Base-by-base conservation (phyloP, 2,113 vertebrate species). In the Onychorhynchus coronatus region DNA sequence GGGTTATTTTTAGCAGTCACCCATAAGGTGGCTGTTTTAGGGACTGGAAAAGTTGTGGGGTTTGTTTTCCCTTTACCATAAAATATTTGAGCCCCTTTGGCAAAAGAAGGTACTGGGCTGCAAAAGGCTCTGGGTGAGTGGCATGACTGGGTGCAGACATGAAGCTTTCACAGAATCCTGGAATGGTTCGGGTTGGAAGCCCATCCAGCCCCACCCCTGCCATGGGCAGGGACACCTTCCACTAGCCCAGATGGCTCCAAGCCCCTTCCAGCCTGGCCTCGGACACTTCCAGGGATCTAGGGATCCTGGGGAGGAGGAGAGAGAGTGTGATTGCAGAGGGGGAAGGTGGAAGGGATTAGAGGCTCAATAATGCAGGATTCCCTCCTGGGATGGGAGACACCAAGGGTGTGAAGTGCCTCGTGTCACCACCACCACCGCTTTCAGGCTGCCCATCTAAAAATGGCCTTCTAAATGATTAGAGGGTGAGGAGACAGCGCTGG, bases 361-460 rank as follows among this genome's bases (percentile, higher is more conserved):
- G 49, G 53, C 12, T 55, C 31, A 0, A 0, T 8, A 27, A 23
- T 7, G 42, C 1, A 6, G 35, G 33, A 88, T 12, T 9, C 27
- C 30, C 33, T 55, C 17, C 47, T 24, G 16, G 27, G 41, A 42
- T 35, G 27, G 52, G 44, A 82, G 56, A 37, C 8, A 4, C 22
- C 15, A 21, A 7, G 14, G 41, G 2, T 44, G n/a, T 5, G 53
- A 66, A 16, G 5, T n/a, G 23, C 27, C 8, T 2, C 0, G 0
- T 10, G 33, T 37, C 39, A 39, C 33, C 18, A 28, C 33, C 24
- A 30, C 9, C 41, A 21, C 31, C 2, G 0, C 37, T 31, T 4
- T 8, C 22, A 44, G 47, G 13, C 8, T 31, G 42, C 18, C 15
- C 35, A 28, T 49, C 65, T 37, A 5, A 33, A 68, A 35, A 46